Base-by-base conservation (phyloP, 2,797 vertebrate genomes). In the Artibeus lituratus region DNA sequence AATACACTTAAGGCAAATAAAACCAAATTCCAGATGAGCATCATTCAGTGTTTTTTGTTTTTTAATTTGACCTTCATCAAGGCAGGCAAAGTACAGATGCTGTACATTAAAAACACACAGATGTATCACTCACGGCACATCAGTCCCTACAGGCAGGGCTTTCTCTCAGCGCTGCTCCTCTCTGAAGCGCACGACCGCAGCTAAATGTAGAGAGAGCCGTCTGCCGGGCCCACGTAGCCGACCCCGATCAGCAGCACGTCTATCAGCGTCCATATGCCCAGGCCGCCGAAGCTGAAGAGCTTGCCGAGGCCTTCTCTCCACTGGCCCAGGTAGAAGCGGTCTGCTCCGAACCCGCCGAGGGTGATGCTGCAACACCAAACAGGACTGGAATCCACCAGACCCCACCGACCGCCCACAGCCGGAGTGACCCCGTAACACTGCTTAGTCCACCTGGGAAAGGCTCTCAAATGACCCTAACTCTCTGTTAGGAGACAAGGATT, bases 251-350 rank as follows among this genome's bases (percentile, higher is more conserved):
- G 98, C 3, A 99, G 98, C 89, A 99, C 99, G 0, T 99, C 99
- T 29, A 99, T 99, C 0, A 99, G 97, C 0, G 99, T 99, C 99
- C 99, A 99, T 97, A 99, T 99, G 57, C 99, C 99, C 98, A 99
- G 98, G 76, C 99, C 99, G 26, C 99, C 99, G 42, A 99, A 99
- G 98, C 99, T 99, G 99, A 99, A 99, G 96, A 99, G 99, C 95
- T 99, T 99, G 96, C 99, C 99, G 12, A 99, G 99, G 91, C 99
- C 99, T 85, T 99, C 99, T 78, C 99, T 98, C 99, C 99, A 99
- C 98, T 99, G 99, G 96, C 99, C 99, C 98, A 99, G 98, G 97
- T 99, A 99, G 98, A 99, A 99, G 15, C 99, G 99, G 95, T 99
- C 99, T 0, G 99, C 99, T 10, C 99, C 99, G 92, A 99, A 99